Percentiles rank a stretch among this genome's conserved stretches.
Conservation (phyloP, 2,797 vertebrate species). For the Sarcophilus harrisii region DNA sequence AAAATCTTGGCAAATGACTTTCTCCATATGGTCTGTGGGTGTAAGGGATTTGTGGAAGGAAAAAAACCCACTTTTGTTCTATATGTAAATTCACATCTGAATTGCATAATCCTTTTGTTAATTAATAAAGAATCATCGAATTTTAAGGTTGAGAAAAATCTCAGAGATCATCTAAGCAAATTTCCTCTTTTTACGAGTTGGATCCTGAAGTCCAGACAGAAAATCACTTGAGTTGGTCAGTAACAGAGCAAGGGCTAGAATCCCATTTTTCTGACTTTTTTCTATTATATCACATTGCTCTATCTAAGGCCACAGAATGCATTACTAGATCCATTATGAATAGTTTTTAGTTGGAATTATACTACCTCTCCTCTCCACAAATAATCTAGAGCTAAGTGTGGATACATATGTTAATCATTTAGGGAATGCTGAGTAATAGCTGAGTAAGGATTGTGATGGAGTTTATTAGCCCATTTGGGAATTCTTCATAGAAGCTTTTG, state of each 20-base stretch:
- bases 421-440: neutral
- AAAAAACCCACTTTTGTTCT: neutral
- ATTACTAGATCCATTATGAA: neutral
- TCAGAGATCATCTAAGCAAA: neutral
- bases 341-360: neutral
- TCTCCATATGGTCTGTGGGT: neutral
- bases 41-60: neutral
- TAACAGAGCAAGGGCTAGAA: neutral
- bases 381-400: neutral
- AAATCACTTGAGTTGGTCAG: neutral
- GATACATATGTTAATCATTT: neutral
- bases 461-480: neutral
- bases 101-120: neutral
- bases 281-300: neutral
- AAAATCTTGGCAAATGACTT: neutral
- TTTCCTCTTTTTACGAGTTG: neutral
- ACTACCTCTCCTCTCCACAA: neutral
- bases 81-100: neutral
- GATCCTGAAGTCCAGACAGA: neutral
- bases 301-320: neutral
- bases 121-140: neutral
- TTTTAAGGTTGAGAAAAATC: neutral
- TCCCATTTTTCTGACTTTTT: neutral
- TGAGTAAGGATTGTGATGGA: neutral
- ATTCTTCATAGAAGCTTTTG: neutral